These are phyloP conservation scores for Florisuga fusca DNA, from an alignment of 2,797 vertebrate genomes.

Conservation along the genomic window DNA sequence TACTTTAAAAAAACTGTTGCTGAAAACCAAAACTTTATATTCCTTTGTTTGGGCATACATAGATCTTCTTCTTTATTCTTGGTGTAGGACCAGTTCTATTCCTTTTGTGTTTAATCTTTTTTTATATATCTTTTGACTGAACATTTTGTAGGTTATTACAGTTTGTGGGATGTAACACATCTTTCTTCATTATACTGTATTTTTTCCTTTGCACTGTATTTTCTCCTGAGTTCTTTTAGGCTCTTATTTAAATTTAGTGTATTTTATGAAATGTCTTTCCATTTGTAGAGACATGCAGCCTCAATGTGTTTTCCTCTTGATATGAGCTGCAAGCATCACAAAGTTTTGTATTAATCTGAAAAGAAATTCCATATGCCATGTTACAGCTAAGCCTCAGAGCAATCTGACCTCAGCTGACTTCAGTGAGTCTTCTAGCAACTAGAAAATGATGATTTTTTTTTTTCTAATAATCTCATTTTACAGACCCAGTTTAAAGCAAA, in stretches of 20 bases:
- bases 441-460: background rate
- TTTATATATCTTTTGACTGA: background rate
- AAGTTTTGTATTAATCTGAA: background rate
- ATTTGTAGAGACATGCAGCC: background rate
- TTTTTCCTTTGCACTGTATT: background rate
- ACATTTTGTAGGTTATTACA: background rate
- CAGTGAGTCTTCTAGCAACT: background rate
- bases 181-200: background rate
- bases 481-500: background rate
- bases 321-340: background rate
- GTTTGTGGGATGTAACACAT: background rate
- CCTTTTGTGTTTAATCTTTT: background rate
- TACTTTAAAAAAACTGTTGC: background rate
- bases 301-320: background rate
- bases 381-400: background rate
- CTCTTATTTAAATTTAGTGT: background rate
- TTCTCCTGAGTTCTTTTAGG: background rate
- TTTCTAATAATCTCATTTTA: background rate
- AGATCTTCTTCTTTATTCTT: background rate
- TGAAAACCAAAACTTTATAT: background rate
- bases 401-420: background rate
- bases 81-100: background rate
- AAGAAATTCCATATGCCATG: background rate
- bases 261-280: background rate
- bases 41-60: background rate